Base-by-base conservation (phyloP, 2,797 vertebrate species). In the Paedocypris micromegethes region DNA sequence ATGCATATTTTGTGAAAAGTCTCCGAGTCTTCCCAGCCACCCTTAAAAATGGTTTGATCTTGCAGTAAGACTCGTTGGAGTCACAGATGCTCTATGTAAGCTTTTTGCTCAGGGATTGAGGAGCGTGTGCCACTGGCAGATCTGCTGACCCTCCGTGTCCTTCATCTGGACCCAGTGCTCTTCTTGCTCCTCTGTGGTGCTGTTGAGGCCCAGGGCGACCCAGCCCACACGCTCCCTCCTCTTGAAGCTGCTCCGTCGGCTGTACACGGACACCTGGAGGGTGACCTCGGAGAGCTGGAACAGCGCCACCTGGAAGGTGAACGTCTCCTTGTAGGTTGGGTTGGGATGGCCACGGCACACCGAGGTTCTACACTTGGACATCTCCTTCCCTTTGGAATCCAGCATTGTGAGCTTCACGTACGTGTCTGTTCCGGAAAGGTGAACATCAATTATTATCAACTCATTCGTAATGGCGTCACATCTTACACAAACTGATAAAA, bases 201-300 rank as follows among this genome's bases (percentile, higher is more conserved):
- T 97, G 90, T 93, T 96, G 72, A 94, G 91, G 80, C 95, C 96
- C 83, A 98, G 86, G 69, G 93, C 92, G 78, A 97, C 92, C 93
- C 93, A 96, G 73, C 96, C 96, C 83, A 98, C 90, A 86, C 89
- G 88, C 86, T 97, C 93, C 77, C 93, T 90, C 53, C 93, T 89
- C 75, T 91, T 93, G 91, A 98, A 91, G 78, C 86, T 88, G 88
- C 94, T 97, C 78, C 93, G 90, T 53, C 93, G 92, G 77, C 93
- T 93, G 80, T 94, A 97, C 53, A 97, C 95, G 0, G 93, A 92
- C 58, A 98, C 72, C 76, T 98, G 92, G 72, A 98, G 91, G 0
- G 95, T 97, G 82, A 98, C 96, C 52, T 98, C 96, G 0, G 95
- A 98, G 62, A 98, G 91, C 80, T 98, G 96, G 86, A 98, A 98